These are phyloP conservation scores for Achlya flavicornis DNA, from an alignment of 2,888 invertebrate genomes.

Conservation along the genomic window DNA sequence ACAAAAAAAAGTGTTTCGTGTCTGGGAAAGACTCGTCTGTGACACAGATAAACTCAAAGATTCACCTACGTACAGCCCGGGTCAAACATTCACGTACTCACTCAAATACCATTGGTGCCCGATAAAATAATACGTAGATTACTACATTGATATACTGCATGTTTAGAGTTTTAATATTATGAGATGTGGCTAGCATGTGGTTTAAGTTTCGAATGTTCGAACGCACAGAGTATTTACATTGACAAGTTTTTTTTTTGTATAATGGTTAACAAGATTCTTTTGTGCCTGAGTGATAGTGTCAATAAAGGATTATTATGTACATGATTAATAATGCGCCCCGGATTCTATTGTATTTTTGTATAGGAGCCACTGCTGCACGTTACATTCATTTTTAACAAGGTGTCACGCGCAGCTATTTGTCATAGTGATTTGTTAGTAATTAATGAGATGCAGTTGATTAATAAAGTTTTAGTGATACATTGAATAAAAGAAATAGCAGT, in stretches of 20 bases:
- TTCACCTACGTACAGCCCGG: slow-evolving; percentile 50
- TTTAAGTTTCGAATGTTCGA: slow-evolving; percentile 50
- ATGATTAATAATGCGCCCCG: slow-evolving; percentile 62
- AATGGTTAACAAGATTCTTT: slow-evolving; percentile 72
- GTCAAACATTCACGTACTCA: slow-evolving; percentile 30
- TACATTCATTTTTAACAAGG: slow-evolving; percentile 26
- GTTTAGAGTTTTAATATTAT: slow-evolving; percentile 30
- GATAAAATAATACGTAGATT: slow-evolving; percentile 28
- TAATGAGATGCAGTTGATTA: slow-evolving; percentile 14
- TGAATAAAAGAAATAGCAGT: background rate
- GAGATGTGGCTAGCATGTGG: slow-evolving; percentile 53
- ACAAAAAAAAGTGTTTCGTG: slow-evolving; percentile 49
- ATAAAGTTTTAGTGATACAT: background rate
- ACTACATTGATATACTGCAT: slow-evolving; percentile 42
- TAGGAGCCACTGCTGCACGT: slow-evolving; percentile 23
- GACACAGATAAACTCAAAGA: slow-evolving; percentile 57
- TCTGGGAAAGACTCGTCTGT: slow-evolving; percentile 56
- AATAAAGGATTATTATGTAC: slow-evolving; percentile 69
- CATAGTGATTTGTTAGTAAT: slow-evolving; percentile 16
- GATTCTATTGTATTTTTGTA: slow-evolving; percentile 42
- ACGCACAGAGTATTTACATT: slow-evolving; percentile 66
- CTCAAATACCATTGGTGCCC: slow-evolving; percentile 27
- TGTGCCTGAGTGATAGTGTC: slow-evolving; percentile 75
- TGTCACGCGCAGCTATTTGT: slow-evolving; percentile 24
- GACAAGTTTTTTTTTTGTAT: slow-evolving; percentile 72